Evolutionary conservation across 2,888 invertebrate species (phyloP).

Genomic region (Catocala fraxini): DNA sequence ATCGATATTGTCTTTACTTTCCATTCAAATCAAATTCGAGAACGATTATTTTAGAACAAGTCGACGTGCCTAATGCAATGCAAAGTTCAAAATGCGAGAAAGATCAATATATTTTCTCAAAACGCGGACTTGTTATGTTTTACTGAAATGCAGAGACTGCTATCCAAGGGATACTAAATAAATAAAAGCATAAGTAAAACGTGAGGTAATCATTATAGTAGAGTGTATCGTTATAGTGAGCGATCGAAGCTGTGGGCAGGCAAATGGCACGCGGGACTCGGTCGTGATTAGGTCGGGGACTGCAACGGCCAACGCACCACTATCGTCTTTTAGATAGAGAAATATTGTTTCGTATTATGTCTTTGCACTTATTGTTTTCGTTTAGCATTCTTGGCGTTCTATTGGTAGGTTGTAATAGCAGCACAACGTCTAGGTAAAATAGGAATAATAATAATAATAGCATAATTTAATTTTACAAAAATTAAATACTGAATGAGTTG

Average conservation of each 20-base stretch:
- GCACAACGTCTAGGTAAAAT: too few species aligned
- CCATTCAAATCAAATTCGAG: too few species aligned
- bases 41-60: too few species aligned
- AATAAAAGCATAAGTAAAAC: slow-evolving; percentile 48
- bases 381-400: slow-evolving; percentile 7
- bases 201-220: slow-evolving; percentile 49
- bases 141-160: background rate
- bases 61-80: too few species aligned
- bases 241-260: slow-evolving; percentile 68
- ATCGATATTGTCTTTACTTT: too few species aligned
- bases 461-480: too few species aligned
- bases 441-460: too few species aligned
- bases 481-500: too few species aligned
- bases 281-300: slow-evolving; percentile 81
- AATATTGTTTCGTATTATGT: slow-evolving; percentile 53
- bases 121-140: too few species aligned
- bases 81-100: too few species aligned
- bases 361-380: slow-evolving; percentile 23
- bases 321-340: slow-evolving; percentile 56
- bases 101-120: too few species aligned
- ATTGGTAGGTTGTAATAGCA: too few species aligned
- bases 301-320: slow-evolving; percentile 63
- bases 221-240: slow-evolving; percentile 51
- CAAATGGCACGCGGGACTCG: slow-evolving; percentile 74
- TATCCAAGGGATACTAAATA: slow-evolving; percentile 20